Conservation (phyloP, 2,888 invertebrate genomes). For the Idaea dimidiata region DNA sequence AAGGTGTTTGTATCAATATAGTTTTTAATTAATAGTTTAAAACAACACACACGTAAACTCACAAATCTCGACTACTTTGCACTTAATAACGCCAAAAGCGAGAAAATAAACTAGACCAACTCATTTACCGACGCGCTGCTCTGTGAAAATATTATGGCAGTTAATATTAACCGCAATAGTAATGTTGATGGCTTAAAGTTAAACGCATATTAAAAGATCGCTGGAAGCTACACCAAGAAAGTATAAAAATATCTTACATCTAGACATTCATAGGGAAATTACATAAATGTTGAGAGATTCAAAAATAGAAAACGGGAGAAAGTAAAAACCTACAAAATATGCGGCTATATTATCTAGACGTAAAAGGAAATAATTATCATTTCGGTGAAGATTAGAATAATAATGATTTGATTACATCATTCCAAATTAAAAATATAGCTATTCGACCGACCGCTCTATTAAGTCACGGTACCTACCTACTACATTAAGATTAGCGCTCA, state of each 20-base stretch:
- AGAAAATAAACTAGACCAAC: slow-evolving; percentile 8
- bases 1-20: not conserved
- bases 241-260: not conserved
- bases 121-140: slow-evolving; percentile 29
- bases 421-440: not conserved
- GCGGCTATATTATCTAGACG: not conserved
- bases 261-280: not conserved
- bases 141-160: slow-evolving; percentile 61
- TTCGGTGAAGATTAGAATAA: not conserved
- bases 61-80: not conserved
- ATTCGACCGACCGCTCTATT: not conserved
- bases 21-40: not conserved
- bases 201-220: not conserved
- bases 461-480: not conserved
- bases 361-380: not conserved
- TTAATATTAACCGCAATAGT: slow-evolving; percentile 1
- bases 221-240: not conserved
- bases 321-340: not conserved
- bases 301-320: not conserved
- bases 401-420: not conserved
- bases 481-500: not conserved
- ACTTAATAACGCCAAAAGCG: not conserved
- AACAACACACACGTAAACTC: not conserved
- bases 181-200: not conserved
- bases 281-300: not conserved